Evolutionary conservation across 2,797 vertebrate genomes (phyloP).

Genomic region (Dryobates pubescens): DNA sequence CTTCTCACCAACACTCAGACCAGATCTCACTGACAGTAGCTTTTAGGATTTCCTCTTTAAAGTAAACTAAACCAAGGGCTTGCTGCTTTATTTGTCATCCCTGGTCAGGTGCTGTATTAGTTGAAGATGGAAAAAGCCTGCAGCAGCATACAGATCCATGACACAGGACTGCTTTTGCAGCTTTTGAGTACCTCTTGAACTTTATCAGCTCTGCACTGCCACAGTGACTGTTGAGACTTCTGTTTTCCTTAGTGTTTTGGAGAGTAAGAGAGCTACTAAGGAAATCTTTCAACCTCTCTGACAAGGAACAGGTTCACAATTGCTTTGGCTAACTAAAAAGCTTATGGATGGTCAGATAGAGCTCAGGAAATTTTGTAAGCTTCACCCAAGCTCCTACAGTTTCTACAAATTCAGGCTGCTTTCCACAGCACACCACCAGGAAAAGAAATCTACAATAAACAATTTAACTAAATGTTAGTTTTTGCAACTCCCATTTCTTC

Average conservation of each 20-base stretch:
- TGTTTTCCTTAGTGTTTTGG: background rate
- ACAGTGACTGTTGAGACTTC: fast-evolving
- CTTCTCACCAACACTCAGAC: fast-evolving
- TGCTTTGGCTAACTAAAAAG: background rate
- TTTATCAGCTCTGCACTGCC: background rate
- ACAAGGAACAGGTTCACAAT: background rate
- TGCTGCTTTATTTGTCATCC: background rate
- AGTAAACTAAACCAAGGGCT: background rate
- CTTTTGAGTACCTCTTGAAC: background rate
- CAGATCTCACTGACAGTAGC: background rate
- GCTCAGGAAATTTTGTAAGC: background rate
- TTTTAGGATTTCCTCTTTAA: background rate
- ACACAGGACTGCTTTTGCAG: background rate
- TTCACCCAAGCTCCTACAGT: background rate
- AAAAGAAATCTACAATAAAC: background rate
- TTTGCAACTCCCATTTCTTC: background rate
- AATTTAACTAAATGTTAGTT: background rate
- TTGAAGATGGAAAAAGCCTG: background rate
- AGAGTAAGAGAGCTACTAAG: background rate
- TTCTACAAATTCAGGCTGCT: background rate
- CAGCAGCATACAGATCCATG: background rate
- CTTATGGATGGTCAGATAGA: background rate
- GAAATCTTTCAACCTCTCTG: background rate
- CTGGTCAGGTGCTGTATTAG: background rate
- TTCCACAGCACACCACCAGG: background rate